Conservation (phyloP, 1,140 invertebrate genomes). For the Grapholita molesta region DNA sequence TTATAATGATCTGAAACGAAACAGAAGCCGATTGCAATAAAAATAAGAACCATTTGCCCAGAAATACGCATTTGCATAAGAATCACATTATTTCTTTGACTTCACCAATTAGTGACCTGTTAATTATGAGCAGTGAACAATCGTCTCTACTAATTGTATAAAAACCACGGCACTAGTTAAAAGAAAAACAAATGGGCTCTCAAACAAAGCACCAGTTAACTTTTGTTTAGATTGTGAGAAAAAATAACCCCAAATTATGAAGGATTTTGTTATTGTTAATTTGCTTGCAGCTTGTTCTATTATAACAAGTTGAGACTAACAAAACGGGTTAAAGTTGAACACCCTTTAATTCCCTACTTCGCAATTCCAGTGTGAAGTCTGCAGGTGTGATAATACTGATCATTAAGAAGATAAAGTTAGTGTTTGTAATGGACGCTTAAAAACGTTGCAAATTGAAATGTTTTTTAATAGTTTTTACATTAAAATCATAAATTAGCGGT, state of each 20-base stretch:
- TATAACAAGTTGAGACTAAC: background rate
- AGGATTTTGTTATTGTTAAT: background rate
- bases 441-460: background rate
- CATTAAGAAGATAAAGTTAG: background rate
- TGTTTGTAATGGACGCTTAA: background rate
- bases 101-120: slow-evolving; percentile 8
- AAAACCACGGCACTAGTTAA: background rate
- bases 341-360: background rate
- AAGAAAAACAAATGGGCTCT: slow-evolving; percentile 1
- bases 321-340: background rate
- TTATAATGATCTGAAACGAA: background rate
- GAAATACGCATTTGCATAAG: background rate
- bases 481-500: too few species aligned
- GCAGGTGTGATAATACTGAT: background rate
- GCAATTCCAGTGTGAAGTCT: background rate
- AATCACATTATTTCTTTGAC: background rate
- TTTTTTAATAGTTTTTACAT: background rate
- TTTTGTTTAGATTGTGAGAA: slow-evolving; percentile 61
- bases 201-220: slow-evolving; percentile 24
- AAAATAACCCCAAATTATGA: slow-evolving; percentile 49
- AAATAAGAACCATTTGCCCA: background rate
- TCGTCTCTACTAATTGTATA: background rate
- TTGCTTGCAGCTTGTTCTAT: background rate
- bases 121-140: background rate
- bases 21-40: background rate